Evolutionary conservation across 2,797 vertebrate species (phyloP).

Genomic region (Tragopan temminckii): DNA sequence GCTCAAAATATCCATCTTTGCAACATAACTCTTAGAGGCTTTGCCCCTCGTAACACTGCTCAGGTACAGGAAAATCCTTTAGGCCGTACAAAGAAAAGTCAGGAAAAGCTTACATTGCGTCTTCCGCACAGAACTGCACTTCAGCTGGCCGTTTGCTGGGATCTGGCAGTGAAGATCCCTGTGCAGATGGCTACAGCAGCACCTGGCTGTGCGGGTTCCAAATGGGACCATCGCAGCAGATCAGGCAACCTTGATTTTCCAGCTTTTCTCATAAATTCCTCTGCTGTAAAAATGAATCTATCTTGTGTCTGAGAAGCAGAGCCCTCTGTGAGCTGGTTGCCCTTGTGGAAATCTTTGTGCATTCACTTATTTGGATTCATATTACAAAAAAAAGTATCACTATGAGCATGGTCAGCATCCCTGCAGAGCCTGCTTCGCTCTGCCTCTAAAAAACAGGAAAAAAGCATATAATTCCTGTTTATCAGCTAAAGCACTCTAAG

Average conservation of each 20-base stretch:
- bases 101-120: background rate
- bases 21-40: background rate
- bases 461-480: constrained; percentile 15
- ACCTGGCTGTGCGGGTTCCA: rapidly evolving
- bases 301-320: background rate
- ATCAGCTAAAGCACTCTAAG: background rate
- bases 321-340: background rate
- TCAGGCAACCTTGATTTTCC: background rate
- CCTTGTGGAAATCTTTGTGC: background rate
- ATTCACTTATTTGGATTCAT: constrained; percentile 43
- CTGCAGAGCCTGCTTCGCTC: constrained; percentile 26
- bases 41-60: background rate
- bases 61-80: rapidly evolving
- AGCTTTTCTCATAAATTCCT: background rate
- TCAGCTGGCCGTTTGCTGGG: no score
- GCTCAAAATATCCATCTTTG: background rate
- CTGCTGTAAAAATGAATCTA: background rate
- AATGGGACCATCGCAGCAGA: background rate
- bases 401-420: constrained; percentile 21
- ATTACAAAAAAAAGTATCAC: constrained; percentile 17
- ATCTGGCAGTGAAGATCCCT: rapidly evolving
- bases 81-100: background rate
- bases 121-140: rapidly evolving
- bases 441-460: background rate
- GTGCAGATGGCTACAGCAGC: background rate